Evolutionary conservation across 1,140 invertebrate species (phyloP), one percentile per base, ranked within the genome.

Genomic region (Camponotus floridanus): DNA sequence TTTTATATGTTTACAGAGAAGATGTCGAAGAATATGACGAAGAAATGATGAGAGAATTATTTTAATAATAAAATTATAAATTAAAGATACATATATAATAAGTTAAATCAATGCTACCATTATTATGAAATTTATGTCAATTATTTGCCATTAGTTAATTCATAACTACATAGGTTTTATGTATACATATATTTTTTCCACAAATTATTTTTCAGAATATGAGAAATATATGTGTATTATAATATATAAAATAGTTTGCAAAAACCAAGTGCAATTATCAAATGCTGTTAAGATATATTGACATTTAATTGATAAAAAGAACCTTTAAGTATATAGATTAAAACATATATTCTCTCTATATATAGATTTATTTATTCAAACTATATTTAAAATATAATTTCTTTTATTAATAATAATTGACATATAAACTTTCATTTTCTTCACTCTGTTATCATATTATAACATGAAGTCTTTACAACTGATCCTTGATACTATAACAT

Each of bases 401-500:
- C 33, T 61, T 8, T 57, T 57, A 59, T 74, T 67, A 51, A 36
- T 31, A 48, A 61, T 33, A 85, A 85, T 61, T 45, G 18, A 51
- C 13, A 7, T 51, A 64, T 2, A 26, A 5, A 31, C 61, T 4
- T 65, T 6, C 0, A 7, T 33, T 39, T 62, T 55, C 3, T 18
- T 62, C 21, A 1, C 21, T 26, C 26, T 26, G 26, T 26, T 26
- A 36, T 62, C 55, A 88, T 68, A 91, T 59, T 91, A n/a, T 33
- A 81, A 90, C 55, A 88, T 84, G 89, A 92, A 94, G 90, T 95
- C 95, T 91, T 96, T 96, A 4, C 95, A 95, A 59, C 95, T 95
- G 89, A 97, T 97, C 92, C 95, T 96, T 86, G 95, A 97, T 9
- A 96, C 92, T 90, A 97, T 93, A 2, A 95, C 94, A 93, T 97